These are phyloP conservation scores for Sialia sialis DNA, from an alignment of 2,113 vertebrate species.

Conservation along the genomic window DNA sequence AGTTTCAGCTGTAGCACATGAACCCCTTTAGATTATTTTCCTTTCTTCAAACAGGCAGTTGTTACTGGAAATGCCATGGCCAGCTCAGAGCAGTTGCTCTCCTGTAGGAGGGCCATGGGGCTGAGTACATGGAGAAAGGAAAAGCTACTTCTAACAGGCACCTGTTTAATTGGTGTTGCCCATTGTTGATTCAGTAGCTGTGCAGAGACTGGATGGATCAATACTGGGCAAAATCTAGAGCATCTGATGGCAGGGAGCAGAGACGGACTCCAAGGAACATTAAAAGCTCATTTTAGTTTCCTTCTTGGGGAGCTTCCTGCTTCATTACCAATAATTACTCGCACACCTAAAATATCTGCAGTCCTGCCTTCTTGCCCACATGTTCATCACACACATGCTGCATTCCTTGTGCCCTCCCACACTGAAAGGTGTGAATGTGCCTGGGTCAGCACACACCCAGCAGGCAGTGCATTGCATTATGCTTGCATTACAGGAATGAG, in stretches of 20 bases:
- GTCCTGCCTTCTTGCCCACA: neutral
- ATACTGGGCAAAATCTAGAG: neutral
- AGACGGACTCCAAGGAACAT: neutral
- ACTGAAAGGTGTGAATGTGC: neutral
- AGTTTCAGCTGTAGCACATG: neutral
- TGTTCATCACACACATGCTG: neutral
- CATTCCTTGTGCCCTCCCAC: fast-evolving
- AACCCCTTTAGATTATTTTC: neutral
- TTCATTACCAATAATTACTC: neutral
- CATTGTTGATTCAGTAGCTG: neutral
- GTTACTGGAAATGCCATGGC: neutral
- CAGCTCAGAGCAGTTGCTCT: neutral
- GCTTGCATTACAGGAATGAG: neutral
- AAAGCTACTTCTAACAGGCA: neutral
- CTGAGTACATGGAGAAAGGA: neutral
- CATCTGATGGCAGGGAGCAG: neutral
- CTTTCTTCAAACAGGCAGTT: neutral
- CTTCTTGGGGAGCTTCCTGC: neutral
- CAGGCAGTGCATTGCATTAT: neutral
- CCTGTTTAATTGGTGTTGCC: neutral
- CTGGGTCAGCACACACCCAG: neutral
- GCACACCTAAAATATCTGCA: neutral
- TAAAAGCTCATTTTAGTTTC: neutral
- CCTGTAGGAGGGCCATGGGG: neutral
- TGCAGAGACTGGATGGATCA: neutral